A percentile compares a stretch with the other conserved stretches of the same genome.
phyloP scores from a whole-genome alignment of 2,113 vertebrate species.

The Siniperca chuatsi region DNA sequence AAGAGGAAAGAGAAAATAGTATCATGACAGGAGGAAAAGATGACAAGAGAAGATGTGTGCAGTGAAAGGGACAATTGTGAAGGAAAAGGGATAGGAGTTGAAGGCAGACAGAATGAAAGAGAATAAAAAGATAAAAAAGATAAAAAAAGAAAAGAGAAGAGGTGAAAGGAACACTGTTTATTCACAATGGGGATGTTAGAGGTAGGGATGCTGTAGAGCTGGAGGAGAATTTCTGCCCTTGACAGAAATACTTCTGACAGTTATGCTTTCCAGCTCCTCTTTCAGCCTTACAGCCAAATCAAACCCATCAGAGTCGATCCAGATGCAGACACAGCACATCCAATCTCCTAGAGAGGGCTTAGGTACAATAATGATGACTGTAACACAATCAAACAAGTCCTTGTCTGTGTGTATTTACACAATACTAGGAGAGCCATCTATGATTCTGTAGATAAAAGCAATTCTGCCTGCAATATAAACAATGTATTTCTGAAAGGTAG shows the following conservation, averaged over 20 bases:
- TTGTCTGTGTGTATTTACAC: conserved; percentile 59
- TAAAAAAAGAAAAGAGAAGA: conserved; percentile 15
- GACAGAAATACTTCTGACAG: conserved; percentile 73
- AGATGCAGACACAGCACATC: conserved; percentile 32
- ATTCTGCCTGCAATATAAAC: conserved; percentile 42
- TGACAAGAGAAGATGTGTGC: conserved; percentile 53
- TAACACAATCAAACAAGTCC: conserved; percentile 76
- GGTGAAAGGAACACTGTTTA: conserved; percentile 49
- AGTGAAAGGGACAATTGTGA: conserved; percentile 41
- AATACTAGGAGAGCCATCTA: conserved; percentile 7
- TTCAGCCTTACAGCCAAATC: conserved; percentile 67
- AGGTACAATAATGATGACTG: conserved; percentile 75
- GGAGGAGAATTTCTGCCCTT: conserved; percentile 44
- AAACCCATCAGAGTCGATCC: conserved; percentile 63
- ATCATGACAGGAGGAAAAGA: conserved; percentile 49
- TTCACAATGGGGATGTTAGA: conserved; percentile 45
- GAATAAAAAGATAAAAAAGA: conserved; percentile 24
- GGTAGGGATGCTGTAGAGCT: conserved; percentile 25
- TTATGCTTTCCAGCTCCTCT: conserved; percentile 56
- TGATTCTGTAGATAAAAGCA: conserved; percentile 36
- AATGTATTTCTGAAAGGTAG: conserved; percentile 26
- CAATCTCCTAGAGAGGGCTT: conserved; percentile 46
- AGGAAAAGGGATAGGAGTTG: conserved; percentile 28
- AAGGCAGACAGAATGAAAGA: conserved; percentile 46
- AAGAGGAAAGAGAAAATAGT: conserved; percentile 39